Percentiles rank a stretch among this genome's conserved stretches.
phyloP scores from a whole-genome alignment of 2,113 vertebrate genomes.

The Corythoichthys haematopterus region DNA sequence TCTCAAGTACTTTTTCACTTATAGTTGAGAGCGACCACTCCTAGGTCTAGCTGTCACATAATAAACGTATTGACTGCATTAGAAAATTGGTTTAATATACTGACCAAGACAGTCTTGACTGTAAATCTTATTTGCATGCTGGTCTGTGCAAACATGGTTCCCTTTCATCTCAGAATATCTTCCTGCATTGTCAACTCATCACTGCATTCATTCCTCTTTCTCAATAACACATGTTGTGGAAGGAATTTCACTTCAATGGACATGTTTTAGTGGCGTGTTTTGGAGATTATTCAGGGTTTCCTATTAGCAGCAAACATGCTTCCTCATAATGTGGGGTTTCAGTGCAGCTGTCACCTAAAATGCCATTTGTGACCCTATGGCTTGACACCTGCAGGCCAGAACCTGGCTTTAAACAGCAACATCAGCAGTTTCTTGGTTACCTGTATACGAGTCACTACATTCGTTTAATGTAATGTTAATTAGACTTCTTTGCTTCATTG shows the following conservation, averaged over 20 bases:
- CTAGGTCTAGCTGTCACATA: conserved; percentile 18
- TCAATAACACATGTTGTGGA: conserved; percentile 10
- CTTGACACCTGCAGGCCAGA: neutral
- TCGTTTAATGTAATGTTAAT: neutral
- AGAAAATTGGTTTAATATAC: conserved; percentile 26
- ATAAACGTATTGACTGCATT: conserved; percentile 28
- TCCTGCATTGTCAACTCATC: conserved; percentile 19
- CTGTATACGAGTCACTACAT: neutral
- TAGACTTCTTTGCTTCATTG: neutral
- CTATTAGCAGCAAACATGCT: neutral
- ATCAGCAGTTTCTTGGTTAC: neutral
- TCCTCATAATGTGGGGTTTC: neutral
- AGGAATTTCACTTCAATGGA: neutral
- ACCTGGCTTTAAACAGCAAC: neutral
- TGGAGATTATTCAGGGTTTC: neutral
- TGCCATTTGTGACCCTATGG: neutral
- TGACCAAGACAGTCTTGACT: neutral
- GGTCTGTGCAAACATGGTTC: conserved; percentile 18
- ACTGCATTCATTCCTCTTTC: neutral
- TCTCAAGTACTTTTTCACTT: conserved; percentile 61
- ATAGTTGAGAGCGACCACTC: conserved; percentile 34
- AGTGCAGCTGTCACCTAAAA: neutral
- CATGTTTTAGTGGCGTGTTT: neutral
- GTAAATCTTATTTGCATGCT: conserved; percentile 3
- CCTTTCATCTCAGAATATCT: conserved; percentile 8